Conservation (phyloP, 2,113 vertebrate species). For the Brienomyrus brachyistius region DNA sequence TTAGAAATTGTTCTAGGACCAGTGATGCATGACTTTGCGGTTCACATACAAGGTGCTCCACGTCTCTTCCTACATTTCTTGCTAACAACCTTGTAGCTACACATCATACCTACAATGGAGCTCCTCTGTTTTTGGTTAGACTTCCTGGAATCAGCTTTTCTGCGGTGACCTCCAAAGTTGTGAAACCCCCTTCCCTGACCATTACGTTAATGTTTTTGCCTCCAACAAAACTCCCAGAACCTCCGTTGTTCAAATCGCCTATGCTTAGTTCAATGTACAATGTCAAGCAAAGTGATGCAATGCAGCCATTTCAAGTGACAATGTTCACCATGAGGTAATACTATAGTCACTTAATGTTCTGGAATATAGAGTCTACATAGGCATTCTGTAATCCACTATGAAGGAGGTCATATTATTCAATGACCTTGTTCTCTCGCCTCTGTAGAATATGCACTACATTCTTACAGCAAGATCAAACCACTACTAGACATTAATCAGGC, state of each 20-base stretch:
- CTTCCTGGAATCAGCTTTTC: background rate
- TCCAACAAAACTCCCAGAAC: background rate
- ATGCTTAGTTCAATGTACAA: background rate
- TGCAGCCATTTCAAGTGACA: background rate
- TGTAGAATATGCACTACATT: background rate
- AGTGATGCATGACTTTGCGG: background rate
- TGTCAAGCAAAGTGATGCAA: background rate
- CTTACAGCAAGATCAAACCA: background rate
- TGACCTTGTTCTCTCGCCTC: background rate
- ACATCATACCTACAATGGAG: background rate
- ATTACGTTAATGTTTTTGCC: background rate
- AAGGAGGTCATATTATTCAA: background rate
- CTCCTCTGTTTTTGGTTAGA: background rate
- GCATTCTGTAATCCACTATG: background rate
- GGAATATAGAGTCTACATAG: background rate
- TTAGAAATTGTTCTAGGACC: background rate
- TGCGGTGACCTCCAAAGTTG: background rate
- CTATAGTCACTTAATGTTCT: background rate
- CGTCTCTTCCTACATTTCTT: background rate
- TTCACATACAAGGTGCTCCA: background rate
- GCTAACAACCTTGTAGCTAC: background rate
- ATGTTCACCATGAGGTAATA: background rate
- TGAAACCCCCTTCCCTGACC: background rate
- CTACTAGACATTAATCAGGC: background rate
- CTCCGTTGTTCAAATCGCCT: background rate